Conservation (phyloP, 1,140 invertebrate species). For the Nebria ingens region DNA sequence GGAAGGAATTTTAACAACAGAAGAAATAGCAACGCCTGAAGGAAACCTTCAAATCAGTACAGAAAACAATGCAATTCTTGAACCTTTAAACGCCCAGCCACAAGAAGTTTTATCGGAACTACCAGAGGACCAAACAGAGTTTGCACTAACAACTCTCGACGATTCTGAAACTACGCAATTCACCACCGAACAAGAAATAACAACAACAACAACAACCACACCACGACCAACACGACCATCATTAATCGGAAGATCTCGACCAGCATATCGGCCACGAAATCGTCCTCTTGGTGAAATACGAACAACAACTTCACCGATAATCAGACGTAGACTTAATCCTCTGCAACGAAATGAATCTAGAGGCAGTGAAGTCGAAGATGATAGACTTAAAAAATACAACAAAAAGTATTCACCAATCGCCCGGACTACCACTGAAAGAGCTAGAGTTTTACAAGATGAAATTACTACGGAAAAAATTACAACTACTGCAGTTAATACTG, state of each 20-base stretch:
- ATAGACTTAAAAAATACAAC: constrained; percentile 15
- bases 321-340: neutral
- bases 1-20: too few species aligned
- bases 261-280: neutral
- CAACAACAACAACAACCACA: neutral
- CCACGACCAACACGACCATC: neutral
- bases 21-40: too few species aligned
- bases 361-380: constrained; percentile 10
- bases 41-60: neutral
- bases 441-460: too few species aligned
- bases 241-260: neutral
- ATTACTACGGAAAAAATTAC: too few species aligned
- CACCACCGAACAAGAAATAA: neutral
- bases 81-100: neutral
- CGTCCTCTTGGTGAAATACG: neutral
- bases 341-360: neutral
- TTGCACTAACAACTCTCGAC: too few species aligned
- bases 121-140: too few species aligned
- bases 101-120: neutral
- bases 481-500: too few species aligned
- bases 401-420: constrained; percentile 15
- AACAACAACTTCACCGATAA: neutral
- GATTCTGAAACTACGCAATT: neutral
- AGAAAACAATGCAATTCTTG: constrained; percentile 11
- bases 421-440: constrained; percentile 13